Base-by-base conservation (phyloP, 2,113 vertebrate species). In the Phylloscopus trochiloides region DNA sequence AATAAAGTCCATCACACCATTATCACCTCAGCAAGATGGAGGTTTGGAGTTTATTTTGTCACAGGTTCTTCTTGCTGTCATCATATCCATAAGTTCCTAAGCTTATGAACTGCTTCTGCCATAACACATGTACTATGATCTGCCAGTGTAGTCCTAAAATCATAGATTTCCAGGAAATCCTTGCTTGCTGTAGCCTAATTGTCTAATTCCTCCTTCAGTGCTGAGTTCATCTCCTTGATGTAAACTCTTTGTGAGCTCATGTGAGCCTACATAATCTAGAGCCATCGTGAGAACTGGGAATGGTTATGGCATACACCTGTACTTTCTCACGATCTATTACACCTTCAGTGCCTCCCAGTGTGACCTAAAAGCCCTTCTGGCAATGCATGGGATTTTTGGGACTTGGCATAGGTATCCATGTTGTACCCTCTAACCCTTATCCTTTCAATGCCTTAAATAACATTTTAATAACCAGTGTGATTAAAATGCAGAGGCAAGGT, bases 391-490 rank as follows among this genome's bases (percentile, higher is more conserved):
- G 7, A 15, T 22, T 32, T 88, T 76, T 51, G 47, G 48, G 34
- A 59, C 19, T 59, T 50, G 24, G 0, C 26, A 29, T 29, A 20
- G 17, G 0, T 34, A 32, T 5, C 17, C 3, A 4, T 19, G 8
- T 26, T 66, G 32, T 45, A 76, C 8, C 36, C 45, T 90, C 68
- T 57, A 76, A 76, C 18, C n/a, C 2, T 43, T 51, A 54, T 13
- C 8, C 20, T 80, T 71, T 14, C 6, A 67, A 25, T 47, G 32
- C 24, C 28, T 73, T 67, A 70, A 55, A 70, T 38, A 88, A n/a
- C 12, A 43, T 28, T 88, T 80, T 34, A 78, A 42, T 21, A 94
- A 81, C 10, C 4, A 63, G 8, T 36, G 36, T 81, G 40, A 81
- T 31, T 51, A 71, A 83, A 86, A 71, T n/a, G 29, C 59, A 92